Evolutionary conservation across 2,888 invertebrate genomes (phyloP).

Genomic region (Vesta saturnalis): DNA sequence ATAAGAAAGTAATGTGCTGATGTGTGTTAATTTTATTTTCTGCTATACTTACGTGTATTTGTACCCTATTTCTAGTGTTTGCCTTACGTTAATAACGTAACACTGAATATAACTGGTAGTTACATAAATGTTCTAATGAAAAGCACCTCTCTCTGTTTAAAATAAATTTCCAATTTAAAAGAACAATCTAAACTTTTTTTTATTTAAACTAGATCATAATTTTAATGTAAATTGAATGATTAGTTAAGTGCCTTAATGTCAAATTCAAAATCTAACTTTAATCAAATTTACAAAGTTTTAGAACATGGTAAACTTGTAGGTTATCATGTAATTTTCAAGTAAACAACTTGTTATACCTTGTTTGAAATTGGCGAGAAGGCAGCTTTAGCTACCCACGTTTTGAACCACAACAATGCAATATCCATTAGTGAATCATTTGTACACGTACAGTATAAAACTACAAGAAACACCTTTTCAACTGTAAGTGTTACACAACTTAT

Average conservation of each 20-base stretch:
- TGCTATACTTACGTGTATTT: no score
- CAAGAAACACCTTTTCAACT: slow-evolving; percentile 30
- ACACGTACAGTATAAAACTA: slow-evolving; percentile 27
- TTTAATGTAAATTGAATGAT: no score
- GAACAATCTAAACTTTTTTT: no score
- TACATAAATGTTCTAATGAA: no score
- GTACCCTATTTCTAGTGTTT: no score
- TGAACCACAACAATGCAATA: slow-evolving; percentile 35
- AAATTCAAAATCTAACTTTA: slow-evolving; percentile 6
- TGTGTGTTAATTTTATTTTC: no score
- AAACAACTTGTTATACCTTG: slow-evolving; percentile 27
- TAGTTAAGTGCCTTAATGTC: neutral
- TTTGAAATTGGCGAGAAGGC: slow-evolving; percentile 18
- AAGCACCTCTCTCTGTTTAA: no score
- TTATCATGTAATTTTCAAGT: slow-evolving; percentile 22
- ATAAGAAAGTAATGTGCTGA: no score
- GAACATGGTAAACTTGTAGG: slow-evolving; percentile 16
- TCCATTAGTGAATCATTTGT: slow-evolving; percentile 36
- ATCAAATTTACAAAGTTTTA: slow-evolving; percentile 9
- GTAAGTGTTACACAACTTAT: neutral
- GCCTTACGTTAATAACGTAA: no score
- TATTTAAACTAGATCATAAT: no score
- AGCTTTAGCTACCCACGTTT: slow-evolving; percentile 28
- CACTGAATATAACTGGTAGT: no score
- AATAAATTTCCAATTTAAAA: no score